Evolutionary conservation across 2,888 invertebrate species (phyloP).

Genomic region (Ceratothoa steindachneri): DNA sequence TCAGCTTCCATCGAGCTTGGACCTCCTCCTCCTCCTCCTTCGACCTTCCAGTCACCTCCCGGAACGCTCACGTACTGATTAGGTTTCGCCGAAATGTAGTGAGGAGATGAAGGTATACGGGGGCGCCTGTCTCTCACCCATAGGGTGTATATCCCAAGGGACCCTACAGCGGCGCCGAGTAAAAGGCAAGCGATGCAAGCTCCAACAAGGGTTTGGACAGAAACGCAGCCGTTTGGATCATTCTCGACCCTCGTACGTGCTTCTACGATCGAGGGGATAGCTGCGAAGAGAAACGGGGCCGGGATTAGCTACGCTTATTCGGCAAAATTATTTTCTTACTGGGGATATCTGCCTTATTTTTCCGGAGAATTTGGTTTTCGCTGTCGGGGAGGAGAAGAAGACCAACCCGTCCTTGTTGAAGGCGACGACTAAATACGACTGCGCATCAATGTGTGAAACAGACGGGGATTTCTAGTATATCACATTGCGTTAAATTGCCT

Average conservation of each 20-base stretch:
- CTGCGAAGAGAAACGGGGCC: constrained; percentile 28
- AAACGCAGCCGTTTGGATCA: constrained; percentile 1
- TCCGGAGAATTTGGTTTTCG: too few species aligned
- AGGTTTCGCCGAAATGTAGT: constrained; percentile 63
- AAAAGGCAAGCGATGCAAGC: constrained; percentile 49
- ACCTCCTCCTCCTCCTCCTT: too few species aligned
- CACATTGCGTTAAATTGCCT: too few species aligned
- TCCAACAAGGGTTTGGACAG: constrained; percentile 43
- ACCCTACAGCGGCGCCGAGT: constrained; percentile 54
- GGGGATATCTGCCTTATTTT: too few species aligned
- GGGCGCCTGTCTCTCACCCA: constrained; percentile 54
- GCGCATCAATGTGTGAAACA: too few species aligned
- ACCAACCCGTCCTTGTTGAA: too few species aligned
- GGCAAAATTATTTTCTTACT: constrained; percentile 22
- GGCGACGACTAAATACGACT: too few species aligned
- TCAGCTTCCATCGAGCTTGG: constrained; percentile 50
- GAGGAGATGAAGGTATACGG: constrained; percentile 65
- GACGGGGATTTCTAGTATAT: too few species aligned
- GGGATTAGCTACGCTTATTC: too few species aligned
- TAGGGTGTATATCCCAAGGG: constrained; percentile 57
- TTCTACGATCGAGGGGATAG: constrained; percentile 16
- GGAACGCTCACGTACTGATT: constrained; percentile 49
- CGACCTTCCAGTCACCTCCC: constrained; percentile 46
- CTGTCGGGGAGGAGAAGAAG: too few species aligned
- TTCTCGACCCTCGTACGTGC: constrained; percentile 2